A percentile compares a stretch with the other conserved stretches of the same genome.
Evolutionary conservation across 2,113 vertebrate species (phyloP).

Genomic region (Anas platyrhynchos): DNA sequence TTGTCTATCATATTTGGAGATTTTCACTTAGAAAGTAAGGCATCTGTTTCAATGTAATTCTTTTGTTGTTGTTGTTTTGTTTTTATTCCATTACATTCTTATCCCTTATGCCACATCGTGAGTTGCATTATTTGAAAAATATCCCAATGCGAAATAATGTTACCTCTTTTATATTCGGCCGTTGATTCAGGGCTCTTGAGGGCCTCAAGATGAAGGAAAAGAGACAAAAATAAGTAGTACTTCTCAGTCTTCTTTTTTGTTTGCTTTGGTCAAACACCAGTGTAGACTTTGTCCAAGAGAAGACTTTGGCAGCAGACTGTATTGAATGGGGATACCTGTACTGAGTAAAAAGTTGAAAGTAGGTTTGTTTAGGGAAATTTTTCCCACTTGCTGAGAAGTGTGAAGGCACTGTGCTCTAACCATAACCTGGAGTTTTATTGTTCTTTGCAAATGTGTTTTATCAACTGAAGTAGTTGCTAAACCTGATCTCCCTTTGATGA

Average conservation of each 20-base stretch:
- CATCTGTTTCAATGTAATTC: neutral
- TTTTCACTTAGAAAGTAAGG: neutral
- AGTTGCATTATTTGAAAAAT: neutral
- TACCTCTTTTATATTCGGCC: neutral
- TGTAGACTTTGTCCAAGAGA: neutral
- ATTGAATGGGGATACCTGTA: neutral
- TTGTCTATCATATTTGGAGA: neutral
- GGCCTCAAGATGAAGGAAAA: neutral
- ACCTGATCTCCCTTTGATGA: neutral
- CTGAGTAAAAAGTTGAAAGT: neutral
- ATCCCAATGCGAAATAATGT: neutral
- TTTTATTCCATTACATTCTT: neutral
- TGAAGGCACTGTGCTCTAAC: neutral
- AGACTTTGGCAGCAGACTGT: neutral
- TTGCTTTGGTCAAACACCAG: neutral
- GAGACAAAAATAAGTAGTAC: neutral
- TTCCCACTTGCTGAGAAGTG: neutral
- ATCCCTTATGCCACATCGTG: neutral
- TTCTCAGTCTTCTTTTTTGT: neutral
- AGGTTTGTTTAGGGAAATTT: neutral
- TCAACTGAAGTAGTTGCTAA: neutral
- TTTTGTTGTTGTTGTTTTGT: neutral
- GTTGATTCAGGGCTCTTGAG: neutral
- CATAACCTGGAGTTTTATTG: neutral
- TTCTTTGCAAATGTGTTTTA: neutral